Evolutionary conservation across 2,113 vertebrate genomes (phyloP).

Genomic region (Atractosteus spatula): DNA sequence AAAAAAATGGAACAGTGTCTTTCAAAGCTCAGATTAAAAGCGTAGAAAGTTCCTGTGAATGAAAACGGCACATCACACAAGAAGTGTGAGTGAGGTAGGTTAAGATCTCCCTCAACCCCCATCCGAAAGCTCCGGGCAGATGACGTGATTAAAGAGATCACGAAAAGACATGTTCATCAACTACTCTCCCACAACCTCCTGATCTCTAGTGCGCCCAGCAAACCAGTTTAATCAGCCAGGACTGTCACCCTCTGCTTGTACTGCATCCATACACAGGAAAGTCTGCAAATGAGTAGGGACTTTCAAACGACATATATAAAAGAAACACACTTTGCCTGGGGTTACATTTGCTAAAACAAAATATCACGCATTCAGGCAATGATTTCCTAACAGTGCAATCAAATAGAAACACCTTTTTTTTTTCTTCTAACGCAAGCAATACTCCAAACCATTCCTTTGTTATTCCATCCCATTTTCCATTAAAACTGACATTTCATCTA

Average conservation of each 20-base stretch:
- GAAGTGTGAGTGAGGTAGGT: background rate
- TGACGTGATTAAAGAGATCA: background rate
- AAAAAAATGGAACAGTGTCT: background rate
- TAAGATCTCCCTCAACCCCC: background rate
- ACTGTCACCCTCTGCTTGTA: slow-evolving; percentile 36
- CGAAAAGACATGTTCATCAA: background rate
- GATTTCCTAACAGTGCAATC: slow-evolving; percentile 45
- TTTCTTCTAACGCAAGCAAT: slow-evolving; percentile 44
- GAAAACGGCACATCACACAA: background rate
- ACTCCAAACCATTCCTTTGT: slow-evolving; percentile 61
- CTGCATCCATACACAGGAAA: slow-evolving; percentile 26
- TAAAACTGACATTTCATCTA: slow-evolving; percentile 82
- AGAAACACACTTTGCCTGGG: slow-evolving; percentile 41
- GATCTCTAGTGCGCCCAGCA: background rate
- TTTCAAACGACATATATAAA: slow-evolving; percentile 47
- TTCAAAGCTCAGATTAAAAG: background rate
- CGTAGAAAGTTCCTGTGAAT: background rate
- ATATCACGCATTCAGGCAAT: slow-evolving; percentile 50
- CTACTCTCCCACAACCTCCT: background rate
- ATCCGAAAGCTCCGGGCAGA: background rate
- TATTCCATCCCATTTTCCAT: slow-evolving; percentile 76
- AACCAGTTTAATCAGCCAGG: slow-evolving; percentile 22
- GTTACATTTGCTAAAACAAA: slow-evolving; percentile 53
- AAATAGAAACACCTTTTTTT: slow-evolving; percentile 56
- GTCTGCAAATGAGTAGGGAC: slow-evolving; percentile 30